Percentiles rank a stretch among this genome's conserved stretches.
Conservation (phyloP, 2,888 invertebrate species). For the Teinopalpus imperialis region DNA sequence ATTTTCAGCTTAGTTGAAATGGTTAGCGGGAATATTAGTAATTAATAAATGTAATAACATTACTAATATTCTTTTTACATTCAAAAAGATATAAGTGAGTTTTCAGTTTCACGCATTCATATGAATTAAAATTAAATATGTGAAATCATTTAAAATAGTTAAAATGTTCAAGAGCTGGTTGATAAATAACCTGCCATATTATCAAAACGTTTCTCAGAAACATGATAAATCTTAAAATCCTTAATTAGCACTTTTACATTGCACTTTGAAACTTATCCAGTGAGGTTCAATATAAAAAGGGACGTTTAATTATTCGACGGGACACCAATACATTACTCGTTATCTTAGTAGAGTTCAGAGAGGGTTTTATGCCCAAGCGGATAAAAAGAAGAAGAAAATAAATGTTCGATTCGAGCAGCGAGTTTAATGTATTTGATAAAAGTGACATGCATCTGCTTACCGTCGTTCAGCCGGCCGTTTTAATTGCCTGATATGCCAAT, state of each 20-base stretch:
- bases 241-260: slow-evolving; percentile 58
- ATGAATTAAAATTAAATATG: too few species aligned
- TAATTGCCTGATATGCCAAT: slow-evolving; percentile 76
- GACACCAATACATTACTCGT: slow-evolving; percentile 71
- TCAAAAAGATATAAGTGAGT: too few species aligned
- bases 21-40: too few species aligned
- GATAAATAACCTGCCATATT: too few species aligned
- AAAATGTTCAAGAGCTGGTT: too few species aligned
- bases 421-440: slow-evolving; percentile 81
- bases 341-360: slow-evolving; percentile 59
- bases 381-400: slow-evolving; percentile 58
- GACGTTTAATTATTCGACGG: slow-evolving; percentile 72
- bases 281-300: slow-evolving; percentile 54
- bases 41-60: too few species aligned
- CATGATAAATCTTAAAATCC: slow-evolving; percentile 32
- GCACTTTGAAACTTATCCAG: slow-evolving; percentile 46
- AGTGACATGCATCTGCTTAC: slow-evolving; percentile 78
- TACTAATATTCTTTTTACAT: too few species aligned
- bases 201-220: slow-evolving; percentile 3
- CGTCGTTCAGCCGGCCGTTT: slow-evolving; percentile 59
- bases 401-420: slow-evolving; percentile 69
- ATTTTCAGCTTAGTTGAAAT: too few species aligned
- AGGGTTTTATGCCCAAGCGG: slow-evolving; percentile 57
- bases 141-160: too few species aligned
- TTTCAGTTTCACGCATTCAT: too few species aligned